Evolutionary conservation across 2,888 invertebrate genomes (phyloP).

Genomic region (Drosophila peninsularis): DNA sequence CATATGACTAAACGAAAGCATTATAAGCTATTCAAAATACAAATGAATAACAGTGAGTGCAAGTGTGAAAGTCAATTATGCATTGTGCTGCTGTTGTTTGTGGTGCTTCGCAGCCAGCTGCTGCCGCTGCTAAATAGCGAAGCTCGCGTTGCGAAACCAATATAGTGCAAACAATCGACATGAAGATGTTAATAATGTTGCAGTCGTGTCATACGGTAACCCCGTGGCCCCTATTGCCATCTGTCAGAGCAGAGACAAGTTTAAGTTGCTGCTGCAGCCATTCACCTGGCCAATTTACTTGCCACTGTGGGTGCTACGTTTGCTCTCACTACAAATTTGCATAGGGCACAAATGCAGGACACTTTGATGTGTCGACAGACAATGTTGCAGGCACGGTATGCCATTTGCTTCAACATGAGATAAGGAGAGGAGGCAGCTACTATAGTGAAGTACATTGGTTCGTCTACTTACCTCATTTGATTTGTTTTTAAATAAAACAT

Average conservation of each 20-base stretch:
- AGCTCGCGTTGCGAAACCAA: not conserved
- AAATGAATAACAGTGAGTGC: not conserved
- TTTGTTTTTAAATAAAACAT: no score
- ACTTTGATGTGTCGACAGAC: not conserved
- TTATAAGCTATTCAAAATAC: slow-evolving; percentile 1
- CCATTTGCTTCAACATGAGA: not conserved
- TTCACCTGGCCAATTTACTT: not conserved
- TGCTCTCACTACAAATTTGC: not conserved
- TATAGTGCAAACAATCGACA: not conserved
- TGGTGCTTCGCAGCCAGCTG: not conserved
- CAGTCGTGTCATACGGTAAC: not conserved
- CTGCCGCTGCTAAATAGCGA: not conserved
- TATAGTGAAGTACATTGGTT: no score
- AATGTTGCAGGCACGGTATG: not conserved
- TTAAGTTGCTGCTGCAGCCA: not conserved
- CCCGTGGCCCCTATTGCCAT: not conserved
- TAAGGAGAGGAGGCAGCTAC: no score
- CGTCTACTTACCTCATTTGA: no score
- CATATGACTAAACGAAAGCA: not conserved
- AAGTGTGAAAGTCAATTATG: slow-evolving; percentile 4
- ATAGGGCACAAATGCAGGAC: not conserved
- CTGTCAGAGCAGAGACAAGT: not conserved
- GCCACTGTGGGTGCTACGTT: not conserved
- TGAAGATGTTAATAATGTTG: not conserved
- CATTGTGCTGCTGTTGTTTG: not conserved